Percentiles rank a stretch among this genome's conserved stretches.
These are phyloP conservation scores for Lepidonotus clava DNA, from an alignment of 2,888 invertebrate species.

Conservation along the genomic window DNA sequence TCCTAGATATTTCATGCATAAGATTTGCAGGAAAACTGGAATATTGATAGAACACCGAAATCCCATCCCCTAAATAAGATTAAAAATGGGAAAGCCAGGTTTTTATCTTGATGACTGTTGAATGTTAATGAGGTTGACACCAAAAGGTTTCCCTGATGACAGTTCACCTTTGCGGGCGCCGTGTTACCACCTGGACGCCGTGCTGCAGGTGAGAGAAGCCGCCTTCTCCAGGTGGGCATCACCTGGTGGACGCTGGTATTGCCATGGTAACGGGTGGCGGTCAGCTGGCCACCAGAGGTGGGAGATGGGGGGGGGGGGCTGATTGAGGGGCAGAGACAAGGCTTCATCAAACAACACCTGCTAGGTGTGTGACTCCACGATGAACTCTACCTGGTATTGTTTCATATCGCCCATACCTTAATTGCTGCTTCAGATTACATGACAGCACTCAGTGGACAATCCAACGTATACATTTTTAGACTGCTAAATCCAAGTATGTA, in stretches of 20 bases:
- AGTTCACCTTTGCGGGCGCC: not conserved
- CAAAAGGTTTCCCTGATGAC: too few relatives aligned
- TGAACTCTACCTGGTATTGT: too few relatives aligned
- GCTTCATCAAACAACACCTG: not conserved
- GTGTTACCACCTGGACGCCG: not conserved
- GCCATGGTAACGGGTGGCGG: constrained; percentile 17
- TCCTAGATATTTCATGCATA: too few relatives aligned
- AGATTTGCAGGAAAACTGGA: too few relatives aligned
- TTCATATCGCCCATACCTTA: too few relatives aligned
- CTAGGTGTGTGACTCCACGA: not conserved
- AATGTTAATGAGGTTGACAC: not conserved
- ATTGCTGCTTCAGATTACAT: too few relatives aligned
- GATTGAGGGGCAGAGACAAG: not conserved
- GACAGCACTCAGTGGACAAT: too few relatives aligned
- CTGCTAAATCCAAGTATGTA: too few relatives aligned
- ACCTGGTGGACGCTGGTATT: constrained; percentile 29
- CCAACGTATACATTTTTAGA: too few relatives aligned
- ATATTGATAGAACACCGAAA: too few relatives aligned
- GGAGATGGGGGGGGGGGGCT: not conserved
- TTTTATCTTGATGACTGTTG: not conserved
- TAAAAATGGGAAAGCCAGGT: too few relatives aligned
- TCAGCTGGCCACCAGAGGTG: constrained; percentile 24
- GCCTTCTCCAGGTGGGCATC: constrained; percentile 34
- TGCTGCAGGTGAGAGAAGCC: not conserved
- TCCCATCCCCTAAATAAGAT: too few relatives aligned